Evolutionary conservation across 2,113 vertebrate species (phyloP).

Genomic region (Ifrita kowaldi): DNA sequence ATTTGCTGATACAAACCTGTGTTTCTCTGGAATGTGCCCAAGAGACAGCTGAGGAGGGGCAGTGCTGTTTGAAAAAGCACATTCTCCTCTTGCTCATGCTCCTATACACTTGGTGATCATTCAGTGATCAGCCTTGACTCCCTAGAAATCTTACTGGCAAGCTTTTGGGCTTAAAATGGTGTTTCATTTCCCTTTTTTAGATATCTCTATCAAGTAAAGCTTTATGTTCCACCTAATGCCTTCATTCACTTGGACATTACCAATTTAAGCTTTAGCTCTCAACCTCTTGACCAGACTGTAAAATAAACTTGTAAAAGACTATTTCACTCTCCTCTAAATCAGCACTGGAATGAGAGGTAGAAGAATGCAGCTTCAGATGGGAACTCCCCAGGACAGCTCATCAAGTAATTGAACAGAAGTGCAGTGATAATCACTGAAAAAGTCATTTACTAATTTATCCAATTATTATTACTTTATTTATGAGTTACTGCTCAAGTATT

Average conservation of each 20-base stretch:
- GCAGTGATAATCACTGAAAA: neutral
- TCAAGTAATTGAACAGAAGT: neutral
- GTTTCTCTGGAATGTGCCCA: neutral
- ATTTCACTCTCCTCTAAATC: neutral
- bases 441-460: neutral
- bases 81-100: neutral
- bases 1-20: neutral
- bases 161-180: neutral
- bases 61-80: neutral
- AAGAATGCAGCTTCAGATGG: neutral
- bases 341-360: neutral
- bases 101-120: neutral
- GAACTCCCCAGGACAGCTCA: neutral
- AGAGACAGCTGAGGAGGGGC: neutral
- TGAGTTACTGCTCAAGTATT: neutral
- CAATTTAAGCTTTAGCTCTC: neutral
- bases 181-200: neutral
- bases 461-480: neutral
- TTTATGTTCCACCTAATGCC: neutral
- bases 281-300: conserved; percentile 5
- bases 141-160: neutral
- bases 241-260: neutral
- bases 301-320: conserved; percentile 25
- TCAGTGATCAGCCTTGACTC: neutral
- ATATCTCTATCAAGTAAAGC: neutral